Evolutionary conservation across 2,888 invertebrate genomes (phyloP), one percentile per base, ranked within the genome.

Genomic region (Melipona beecheii): DNA sequence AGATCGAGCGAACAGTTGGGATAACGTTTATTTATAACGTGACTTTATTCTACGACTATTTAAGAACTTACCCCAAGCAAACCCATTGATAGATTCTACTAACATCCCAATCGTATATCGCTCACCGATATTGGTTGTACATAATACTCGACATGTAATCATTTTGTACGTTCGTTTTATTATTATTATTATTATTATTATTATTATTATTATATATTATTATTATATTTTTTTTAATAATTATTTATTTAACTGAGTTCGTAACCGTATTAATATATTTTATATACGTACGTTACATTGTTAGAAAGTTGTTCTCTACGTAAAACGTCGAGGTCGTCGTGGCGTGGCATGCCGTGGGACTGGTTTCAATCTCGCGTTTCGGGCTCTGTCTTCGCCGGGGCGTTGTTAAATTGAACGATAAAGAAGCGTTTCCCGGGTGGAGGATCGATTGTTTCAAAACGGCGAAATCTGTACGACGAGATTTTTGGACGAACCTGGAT

Each of bases 121-220:
- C 88, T 88, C 89, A 88, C 85, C 62, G 81, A 83, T 69, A 72
- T 84, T 81, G 88, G 89, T 88, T 88, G 88, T 88, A 88, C 52
- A 88, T 88, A 88, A 66, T 87, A 86, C 62, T 78, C 78, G 69
- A 54, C 77, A 50, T 71, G 43, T 71, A 75, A 84, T 81, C 77
- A 84, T 75, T 84, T 75, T 82, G 19, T 79, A 83, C 71, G 77
- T 77, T 83, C 82, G 85, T 82, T 77, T 82, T 62, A 72, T 78
- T 65, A 52, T 43, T 49, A 66, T 24, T 79, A 68, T 74, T 77
- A 71, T 56, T 52, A 69, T 54, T 52, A 52, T 69, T 69, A 69
- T 68, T 56, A 58, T 56, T n/a, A 56, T 56, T 60, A 62, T 62
- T 62, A 62, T 62, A 62, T 31, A 31, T 31, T 31, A 31, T 43